Evolutionary conservation across 2,888 invertebrate species (phyloP), one percentile per base, ranked within the genome.

Genomic region (Euzetes globulus): DNA sequence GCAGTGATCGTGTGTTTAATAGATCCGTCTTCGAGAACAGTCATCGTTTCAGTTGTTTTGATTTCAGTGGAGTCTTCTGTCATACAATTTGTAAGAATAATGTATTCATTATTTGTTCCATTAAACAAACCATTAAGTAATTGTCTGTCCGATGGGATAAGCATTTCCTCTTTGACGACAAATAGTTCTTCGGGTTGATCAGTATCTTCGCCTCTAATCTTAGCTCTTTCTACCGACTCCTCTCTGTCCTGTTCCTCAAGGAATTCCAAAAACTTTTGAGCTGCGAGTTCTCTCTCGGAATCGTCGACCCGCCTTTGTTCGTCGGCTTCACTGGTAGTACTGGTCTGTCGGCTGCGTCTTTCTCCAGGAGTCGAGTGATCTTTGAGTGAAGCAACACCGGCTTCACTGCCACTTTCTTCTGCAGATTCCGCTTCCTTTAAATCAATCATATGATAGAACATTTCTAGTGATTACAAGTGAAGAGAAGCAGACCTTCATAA

Each of bases 401-500:
- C 52, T 76, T 77, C 79, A 75, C 78, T 78, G 63, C 78, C 80
- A 72, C 77, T 79, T 76, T 83, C 83, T 75, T 80, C 82, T 33
- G 82, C 82, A 33, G 83, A 83, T 79, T 83, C 83, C 19, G 83
- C 83, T 76, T 83, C 83, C 83, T 83, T 77, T 7, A 78, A 79
- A 22, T 52, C 25, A 60, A 75, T 58, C n/a, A 41, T 29, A 29
- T 52, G 27, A 25, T 22, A 25, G 37, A 27, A 4, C 25, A 58
- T 58, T 22, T 3, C 3, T 15, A 4, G 37, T 33, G 17, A 65
- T n/a, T n/a, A n/a, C n/a, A n/a, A n/a, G n/a, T n/a, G 15, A n/a
- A 37, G 63, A 27, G 63, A 9, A 72, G 19, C 13, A 73, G 84
- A 89, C 90, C 85, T 89, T 90, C 85, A 89, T 88, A 76, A 88